Evolutionary conservation across 2,797 vertebrate genomes (phyloP).

Genomic region (Falco berigora): DNA sequence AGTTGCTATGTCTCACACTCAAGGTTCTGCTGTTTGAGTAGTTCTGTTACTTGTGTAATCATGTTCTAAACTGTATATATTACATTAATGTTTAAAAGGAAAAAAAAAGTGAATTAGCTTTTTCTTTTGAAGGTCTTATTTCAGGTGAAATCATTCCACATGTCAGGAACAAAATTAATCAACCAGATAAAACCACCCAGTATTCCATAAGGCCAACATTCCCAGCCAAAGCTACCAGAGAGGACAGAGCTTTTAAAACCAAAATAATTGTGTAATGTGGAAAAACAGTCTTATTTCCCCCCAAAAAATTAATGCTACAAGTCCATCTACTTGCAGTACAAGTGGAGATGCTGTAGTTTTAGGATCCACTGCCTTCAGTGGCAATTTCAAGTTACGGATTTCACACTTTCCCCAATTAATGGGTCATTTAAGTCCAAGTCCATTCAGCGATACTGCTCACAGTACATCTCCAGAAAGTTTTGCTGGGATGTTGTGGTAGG

Average conservation of each 20-base stretch:
- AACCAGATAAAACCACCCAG: neutral
- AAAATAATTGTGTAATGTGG: neutral
- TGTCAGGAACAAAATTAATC: neutral
- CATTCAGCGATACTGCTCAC: neutral
- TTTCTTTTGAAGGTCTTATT: neutral
- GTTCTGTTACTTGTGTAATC: neutral
- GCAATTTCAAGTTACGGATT: neutral
- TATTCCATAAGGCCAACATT: neutral
- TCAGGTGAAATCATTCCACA: neutral
- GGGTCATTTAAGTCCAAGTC: neutral
- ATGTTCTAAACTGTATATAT: neutral
- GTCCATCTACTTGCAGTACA: neutral
- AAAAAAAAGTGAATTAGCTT: neutral
- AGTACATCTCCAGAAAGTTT: neutral
- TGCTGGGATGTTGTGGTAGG: neutral
- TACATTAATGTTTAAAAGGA: neutral
- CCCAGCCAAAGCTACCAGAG: neutral
- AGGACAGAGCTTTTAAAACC: neutral
- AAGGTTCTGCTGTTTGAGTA: neutral
- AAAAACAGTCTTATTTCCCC: neutral
- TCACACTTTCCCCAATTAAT: neutral
- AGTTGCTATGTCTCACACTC: neutral
- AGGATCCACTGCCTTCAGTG: neutral
- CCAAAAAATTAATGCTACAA: neutral
- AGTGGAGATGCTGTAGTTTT: neutral